phyloP scores from a whole-genome alignment of 53 echinoderm and acorn worm species.

The Echinarachnius parma region DNA sequence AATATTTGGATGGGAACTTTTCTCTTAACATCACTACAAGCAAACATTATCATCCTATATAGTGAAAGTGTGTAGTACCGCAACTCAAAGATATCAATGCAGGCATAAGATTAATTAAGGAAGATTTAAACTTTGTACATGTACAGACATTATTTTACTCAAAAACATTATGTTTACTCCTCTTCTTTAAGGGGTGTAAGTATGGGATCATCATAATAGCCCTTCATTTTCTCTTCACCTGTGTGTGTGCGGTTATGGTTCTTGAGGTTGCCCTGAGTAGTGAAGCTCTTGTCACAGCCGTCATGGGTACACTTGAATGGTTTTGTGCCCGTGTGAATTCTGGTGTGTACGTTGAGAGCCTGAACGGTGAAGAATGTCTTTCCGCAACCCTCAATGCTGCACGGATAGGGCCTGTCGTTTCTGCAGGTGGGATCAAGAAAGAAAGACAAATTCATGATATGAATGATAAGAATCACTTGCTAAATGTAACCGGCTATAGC shows the following conservation, averaged over 20 bases:
- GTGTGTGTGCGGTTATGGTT: slow-evolving; percentile 87
- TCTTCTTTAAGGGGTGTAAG: too few species aligned
- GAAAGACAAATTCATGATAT: too few species aligned
- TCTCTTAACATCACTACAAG: too few species aligned
- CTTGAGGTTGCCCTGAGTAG: slow-evolving; percentile 86
- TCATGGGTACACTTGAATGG: slow-evolving; percentile 80
- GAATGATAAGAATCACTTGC: too few species aligned
- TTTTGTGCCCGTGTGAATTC: slow-evolving; percentile 82
- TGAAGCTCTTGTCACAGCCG: slow-evolving; percentile 87
- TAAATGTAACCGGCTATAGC: too few species aligned
- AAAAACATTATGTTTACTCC: too few species aligned
- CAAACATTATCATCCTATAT: too few species aligned
- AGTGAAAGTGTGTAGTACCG: too few species aligned
- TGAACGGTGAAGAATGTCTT: slow-evolving; percentile 92
- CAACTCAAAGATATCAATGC: too few species aligned
- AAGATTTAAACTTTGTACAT: too few species aligned
- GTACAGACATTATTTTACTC: too few species aligned
- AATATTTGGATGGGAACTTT: too few species aligned
- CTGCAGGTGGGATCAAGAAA: slow-evolving; percentile 24
- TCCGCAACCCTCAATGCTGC: slow-evolving; percentile 60
- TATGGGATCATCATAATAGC: neutral
- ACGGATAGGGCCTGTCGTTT: slow-evolving; percentile 80
- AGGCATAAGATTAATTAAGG: neutral
- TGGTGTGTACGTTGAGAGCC: slow-evolving; percentile 80
- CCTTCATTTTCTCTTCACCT: slow-evolving; percentile 42